Evolutionary conservation across 2,797 vertebrate genomes (phyloP), one percentile per base, ranked within the genome.

Genomic region (Myotis planiceps): DNA sequence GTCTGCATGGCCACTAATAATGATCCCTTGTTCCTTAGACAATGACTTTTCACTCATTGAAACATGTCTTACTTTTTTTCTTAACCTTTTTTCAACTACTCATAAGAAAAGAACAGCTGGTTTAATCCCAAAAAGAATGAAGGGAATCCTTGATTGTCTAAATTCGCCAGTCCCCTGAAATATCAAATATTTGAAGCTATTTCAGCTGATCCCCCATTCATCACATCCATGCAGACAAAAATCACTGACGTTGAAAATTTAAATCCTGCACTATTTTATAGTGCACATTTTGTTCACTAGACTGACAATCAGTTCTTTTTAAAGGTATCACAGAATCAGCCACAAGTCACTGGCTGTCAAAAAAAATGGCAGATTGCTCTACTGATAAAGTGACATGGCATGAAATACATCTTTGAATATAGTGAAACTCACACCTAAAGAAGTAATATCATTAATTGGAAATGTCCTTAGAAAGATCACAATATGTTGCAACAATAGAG

Each of bases 281-380:
- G 84, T 75, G 58, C 27, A 47, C 71, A 65, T 63, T 95, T 95
- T 96, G 82, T 92, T 95, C 34, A 60, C 8, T 29, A 60, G 42
- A 53, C 60, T 85, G 80, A 60, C 39, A 91, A 42, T 88, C 78
- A 97, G 63, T 96, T 91, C 72, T 94, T 88, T 93, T 97, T 88
- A 90, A 96, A 88, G 25, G 55, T 76, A 86, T 94, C 91, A 88
- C 51, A 19, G 47, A 82, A 92, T 93, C 88, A 87, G 58, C 63
- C 85, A 93, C 25, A 47, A 90, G 87, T 95, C 82, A 92, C 63
- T 82, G 32, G 32, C 82, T 85, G 85, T 90, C 92, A 96, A 63
- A 88, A 71, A 85, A 80, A 93, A 69, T 55, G 47, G 45, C 75
- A 96, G 87, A 96, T 81, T 78, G 55, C 25, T 85, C 85, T 89